Conservation (phyloP, 2,888 invertebrate species). For the Andricus curvator region DNA sequence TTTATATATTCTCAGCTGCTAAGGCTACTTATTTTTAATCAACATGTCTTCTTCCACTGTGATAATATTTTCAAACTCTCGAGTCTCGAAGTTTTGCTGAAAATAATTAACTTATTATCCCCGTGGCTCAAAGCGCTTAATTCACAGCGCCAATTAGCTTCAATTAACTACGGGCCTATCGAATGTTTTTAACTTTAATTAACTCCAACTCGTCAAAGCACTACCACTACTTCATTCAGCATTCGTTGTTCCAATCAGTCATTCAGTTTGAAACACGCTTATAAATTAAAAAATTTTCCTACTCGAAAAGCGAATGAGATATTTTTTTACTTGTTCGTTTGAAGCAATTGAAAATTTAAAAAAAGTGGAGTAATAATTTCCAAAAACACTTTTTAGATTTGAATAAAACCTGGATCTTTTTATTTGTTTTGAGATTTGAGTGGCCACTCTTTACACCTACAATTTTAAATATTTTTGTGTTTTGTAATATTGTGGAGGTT, state of each 20-base stretch:
- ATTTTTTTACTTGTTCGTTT: not conserved
- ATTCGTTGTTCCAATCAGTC: not conserved
- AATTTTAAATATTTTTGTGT: too few species aligned
- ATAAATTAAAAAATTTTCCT: not conserved
- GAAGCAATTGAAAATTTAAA: not conserved
- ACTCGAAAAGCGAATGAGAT: not conserved
- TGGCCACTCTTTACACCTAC: too few species aligned
- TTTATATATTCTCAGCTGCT: not conserved
- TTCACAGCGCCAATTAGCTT: not conserved
- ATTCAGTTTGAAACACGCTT: not conserved
- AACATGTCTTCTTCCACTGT: not conserved
- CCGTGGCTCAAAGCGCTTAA: not conserved
- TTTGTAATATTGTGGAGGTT: too few species aligned
- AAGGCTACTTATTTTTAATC: not conserved
- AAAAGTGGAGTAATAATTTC: not conserved
- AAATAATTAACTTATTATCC: not conserved
- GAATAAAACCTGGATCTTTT: too few species aligned
- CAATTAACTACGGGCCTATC: not conserved
- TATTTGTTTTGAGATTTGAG: too few species aligned
- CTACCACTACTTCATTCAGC: not conserved
- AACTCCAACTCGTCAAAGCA: not conserved
- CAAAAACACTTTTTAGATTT: not conserved
- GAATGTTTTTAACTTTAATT: slow-evolving; percentile 9
- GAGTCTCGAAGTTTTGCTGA: not conserved
- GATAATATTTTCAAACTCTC: not conserved